Conservation (phyloP, 1,140 invertebrate species). For the Scylla paramamosain region DNA sequence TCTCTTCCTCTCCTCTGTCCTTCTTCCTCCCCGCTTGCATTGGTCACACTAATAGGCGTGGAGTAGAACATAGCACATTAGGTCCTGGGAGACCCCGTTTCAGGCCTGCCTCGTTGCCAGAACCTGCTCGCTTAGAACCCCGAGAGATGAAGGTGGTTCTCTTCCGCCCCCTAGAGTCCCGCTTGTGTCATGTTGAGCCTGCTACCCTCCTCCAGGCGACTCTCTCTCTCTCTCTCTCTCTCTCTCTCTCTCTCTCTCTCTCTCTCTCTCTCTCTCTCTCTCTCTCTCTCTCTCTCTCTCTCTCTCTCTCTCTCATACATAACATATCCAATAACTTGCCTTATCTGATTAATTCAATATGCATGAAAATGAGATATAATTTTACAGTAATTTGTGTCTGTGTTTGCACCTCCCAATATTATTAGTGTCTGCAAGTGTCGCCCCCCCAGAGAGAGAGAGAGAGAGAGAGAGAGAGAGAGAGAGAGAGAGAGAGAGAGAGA, state of each 20-base stretch:
- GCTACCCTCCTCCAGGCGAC: too few relatives aligned
- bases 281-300: constrained; percentile 43
- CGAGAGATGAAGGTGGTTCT: neutral
- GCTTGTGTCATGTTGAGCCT: neutral
- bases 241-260: constrained; percentile 40
- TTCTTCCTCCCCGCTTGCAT: too few relatives aligned
- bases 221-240: neutral
- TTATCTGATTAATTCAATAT: constrained; percentile 5
- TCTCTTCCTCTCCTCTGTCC: neutral
- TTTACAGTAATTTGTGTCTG: neutral
- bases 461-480: constrained; percentile 50
- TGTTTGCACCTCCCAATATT: neutral
- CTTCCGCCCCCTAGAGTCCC: neutral
- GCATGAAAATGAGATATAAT: constrained; percentile 16
- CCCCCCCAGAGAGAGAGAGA: neutral
- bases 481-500: constrained; percentile 47
- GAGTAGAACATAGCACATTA: neutral
- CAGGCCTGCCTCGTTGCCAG: neutral
- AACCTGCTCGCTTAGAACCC: neutral
- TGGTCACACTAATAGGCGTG: too few relatives aligned
- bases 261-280: neutral
- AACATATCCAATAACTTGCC: neutral
- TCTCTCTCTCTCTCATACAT: constrained; percentile 35
- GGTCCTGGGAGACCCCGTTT: neutral
- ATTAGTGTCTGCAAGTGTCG: too few relatives aligned